A percentile compares a stretch with the other conserved stretches of the same genome.
Evolutionary conservation across 2,113 vertebrate species (phyloP).

Genomic region (Odobenus rosmarus): DNA sequence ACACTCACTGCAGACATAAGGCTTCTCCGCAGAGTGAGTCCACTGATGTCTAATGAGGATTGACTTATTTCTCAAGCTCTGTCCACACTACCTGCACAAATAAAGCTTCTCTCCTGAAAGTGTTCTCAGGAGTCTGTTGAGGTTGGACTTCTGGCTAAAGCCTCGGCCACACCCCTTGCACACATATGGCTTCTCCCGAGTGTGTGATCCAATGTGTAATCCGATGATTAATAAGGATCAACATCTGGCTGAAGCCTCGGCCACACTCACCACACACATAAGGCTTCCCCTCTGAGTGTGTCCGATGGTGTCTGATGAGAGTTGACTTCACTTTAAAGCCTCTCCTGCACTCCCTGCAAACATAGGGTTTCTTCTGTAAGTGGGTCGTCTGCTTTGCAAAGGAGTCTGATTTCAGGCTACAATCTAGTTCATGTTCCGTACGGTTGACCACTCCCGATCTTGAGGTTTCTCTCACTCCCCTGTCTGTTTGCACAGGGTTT

Average conservation of each 20-base stretch:
- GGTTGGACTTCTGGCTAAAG: background rate
- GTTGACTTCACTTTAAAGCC: background rate
- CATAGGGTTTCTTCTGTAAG: background rate
- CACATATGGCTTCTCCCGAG: background rate
- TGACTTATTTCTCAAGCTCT: background rate
- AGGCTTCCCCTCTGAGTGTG: background rate
- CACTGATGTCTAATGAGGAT: background rate
- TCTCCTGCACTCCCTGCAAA: background rate
- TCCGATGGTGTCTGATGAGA: background rate
- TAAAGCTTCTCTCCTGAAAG: conserved; percentile 15
- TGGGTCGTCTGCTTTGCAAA: background rate
- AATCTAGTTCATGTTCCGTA: background rate
- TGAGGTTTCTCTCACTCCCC: background rate
- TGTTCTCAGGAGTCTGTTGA: background rate
- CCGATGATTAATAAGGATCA: background rate
- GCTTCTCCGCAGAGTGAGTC: background rate
- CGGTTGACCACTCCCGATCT: background rate
- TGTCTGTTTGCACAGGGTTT: background rate
- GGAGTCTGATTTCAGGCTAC: background rate
- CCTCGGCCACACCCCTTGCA: background rate
- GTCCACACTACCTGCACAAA: background rate
- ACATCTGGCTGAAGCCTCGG: background rate
- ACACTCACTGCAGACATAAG: background rate
- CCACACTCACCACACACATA: background rate
- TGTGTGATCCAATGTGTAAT: background rate